Conservation (phyloP, 2,888 invertebrate genomes). For the Spodoptera littoralis region DNA sequence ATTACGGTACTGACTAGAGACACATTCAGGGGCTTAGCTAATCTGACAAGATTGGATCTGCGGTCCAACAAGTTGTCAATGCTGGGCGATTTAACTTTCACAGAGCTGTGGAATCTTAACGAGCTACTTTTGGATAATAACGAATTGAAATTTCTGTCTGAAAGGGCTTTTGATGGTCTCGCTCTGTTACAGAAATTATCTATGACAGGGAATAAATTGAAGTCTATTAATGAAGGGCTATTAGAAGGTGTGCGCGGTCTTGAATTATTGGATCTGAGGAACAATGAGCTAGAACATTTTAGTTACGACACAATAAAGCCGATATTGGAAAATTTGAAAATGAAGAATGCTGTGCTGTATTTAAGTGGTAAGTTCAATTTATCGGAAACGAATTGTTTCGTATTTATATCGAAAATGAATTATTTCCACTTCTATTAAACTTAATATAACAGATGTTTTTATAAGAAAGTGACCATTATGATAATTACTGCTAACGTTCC, state of each 20-base stretch:
- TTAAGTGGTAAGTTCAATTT: slow-evolving; percentile 77
- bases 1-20: slow-evolving; percentile 93
- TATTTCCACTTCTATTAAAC: neutral
- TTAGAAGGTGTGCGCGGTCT: slow-evolving; percentile 93
- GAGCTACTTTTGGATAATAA: slow-evolving; percentile 92
- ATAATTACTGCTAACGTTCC: slow-evolving; percentile 8
- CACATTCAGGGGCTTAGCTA: slow-evolving; percentile 93
- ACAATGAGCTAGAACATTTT: slow-evolving; percentile 93
- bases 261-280: slow-evolving; percentile 93
- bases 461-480: neutral
- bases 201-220: slow-evolving; percentile 93
- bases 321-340: slow-evolving; percentile 92
- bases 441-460: too few species aligned
- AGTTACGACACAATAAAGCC: slow-evolving; percentile 93
- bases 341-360: slow-evolving; percentile 83
- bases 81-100: slow-evolving; percentile 94
- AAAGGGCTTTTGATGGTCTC: slow-evolving; percentile 93
- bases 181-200: slow-evolving; percentile 92
- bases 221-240: slow-evolving; percentile 91
- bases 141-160: slow-evolving; percentile 92
- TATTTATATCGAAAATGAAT: neutral
- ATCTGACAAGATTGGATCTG: slow-evolving; percentile 92
- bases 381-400: neutral
- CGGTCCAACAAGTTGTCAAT: slow-evolving; percentile 93
- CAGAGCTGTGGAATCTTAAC: slow-evolving; percentile 92